These are phyloP conservation scores for Calliopum simillimum DNA, from an alignment of 2,888 invertebrate species.

Conservation along the genomic window DNA sequence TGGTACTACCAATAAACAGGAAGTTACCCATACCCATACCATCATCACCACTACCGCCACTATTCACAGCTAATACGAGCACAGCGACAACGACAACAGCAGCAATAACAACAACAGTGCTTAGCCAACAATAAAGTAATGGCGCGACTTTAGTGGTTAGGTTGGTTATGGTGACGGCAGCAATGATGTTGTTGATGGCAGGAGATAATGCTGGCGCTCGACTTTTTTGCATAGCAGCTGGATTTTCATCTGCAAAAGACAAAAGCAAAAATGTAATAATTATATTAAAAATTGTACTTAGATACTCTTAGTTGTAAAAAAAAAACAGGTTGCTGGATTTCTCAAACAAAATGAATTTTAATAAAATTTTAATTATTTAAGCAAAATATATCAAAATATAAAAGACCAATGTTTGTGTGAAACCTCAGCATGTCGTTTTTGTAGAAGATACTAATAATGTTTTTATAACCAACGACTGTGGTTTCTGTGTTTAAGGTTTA, in stretches of 20 bases:
- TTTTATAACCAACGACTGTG: too few species aligned
- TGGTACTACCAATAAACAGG: background rate
- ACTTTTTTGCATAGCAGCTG: conserved; percentile 90
- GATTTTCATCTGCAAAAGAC: conserved; percentile 80
- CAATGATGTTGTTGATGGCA: background rate
- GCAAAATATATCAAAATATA: too few species aligned
- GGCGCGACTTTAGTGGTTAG: background rate
- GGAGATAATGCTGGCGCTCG: conserved; percentile 61
- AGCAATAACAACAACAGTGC: conserved; percentile 16
- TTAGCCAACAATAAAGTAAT: background rate
- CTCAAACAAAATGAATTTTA: background rate
- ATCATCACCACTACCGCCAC: conserved; percentile 20
- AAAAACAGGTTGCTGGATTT: background rate
- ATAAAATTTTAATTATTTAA: too few species aligned
- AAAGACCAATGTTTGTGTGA: too few species aligned
- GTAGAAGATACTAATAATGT: too few species aligned
- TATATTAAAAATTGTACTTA: background rate
- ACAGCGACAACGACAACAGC: conserved; percentile 21
- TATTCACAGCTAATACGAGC: conserved; percentile 24
- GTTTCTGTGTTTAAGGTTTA: too few species aligned
- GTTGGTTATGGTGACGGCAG: conserved; percentile 9
- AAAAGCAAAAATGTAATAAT: conserved; percentile 35
- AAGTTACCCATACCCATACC: background rate
- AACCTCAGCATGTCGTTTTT: too few species aligned
- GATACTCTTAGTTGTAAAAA: too few species aligned